These are phyloP conservation scores for Limnephilus rhombicus DNA, from an alignment of 2,888 invertebrate species.

Conservation along the genomic window DNA sequence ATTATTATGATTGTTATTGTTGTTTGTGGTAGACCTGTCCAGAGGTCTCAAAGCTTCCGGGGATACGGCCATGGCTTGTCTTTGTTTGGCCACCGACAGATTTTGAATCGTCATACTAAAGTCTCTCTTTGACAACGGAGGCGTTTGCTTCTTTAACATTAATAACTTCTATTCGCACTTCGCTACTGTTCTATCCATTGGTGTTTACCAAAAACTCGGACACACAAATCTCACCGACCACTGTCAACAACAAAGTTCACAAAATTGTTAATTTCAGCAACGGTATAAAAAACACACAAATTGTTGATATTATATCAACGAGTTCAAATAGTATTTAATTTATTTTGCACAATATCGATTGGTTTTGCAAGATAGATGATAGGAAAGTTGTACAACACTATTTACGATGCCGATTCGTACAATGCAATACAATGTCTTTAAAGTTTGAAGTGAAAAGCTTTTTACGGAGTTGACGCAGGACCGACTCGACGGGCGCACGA, in stretches of 20 bases:
- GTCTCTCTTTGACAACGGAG: conserved; percentile 73
- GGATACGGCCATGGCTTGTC: conserved; percentile 80
- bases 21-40: conserved; percentile 67
- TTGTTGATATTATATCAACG: not conserved
- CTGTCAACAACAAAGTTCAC: conserved; percentile 21
- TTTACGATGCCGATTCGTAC: conserved; percentile 13
- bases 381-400: conserved; percentile 11
- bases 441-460: conserved; percentile 19
- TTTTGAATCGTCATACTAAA: conserved; percentile 85
- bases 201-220: conserved; percentile 23
- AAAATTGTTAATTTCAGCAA: conserved; percentile 6
- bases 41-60: conserved; percentile 73
- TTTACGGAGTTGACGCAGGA: conserved; percentile 67
- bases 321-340: not conserved
- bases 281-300: not conserved
- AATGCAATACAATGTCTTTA: conserved; percentile 17
- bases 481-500: conserved; percentile 75
- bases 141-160: conserved; percentile 81
- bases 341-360: conserved; percentile 5
- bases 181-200: conserved; percentile 43
- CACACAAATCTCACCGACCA: conserved; percentile 22
- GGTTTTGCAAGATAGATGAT: not conserved
- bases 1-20: conserved; percentile 70
- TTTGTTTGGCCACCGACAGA: conserved; percentile 81
- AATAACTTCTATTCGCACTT: conserved; percentile 68